These are phyloP conservation scores for Drosophila leontia DNA, from an alignment of 1,140 invertebrate genomes.

Conservation along the genomic window DNA sequence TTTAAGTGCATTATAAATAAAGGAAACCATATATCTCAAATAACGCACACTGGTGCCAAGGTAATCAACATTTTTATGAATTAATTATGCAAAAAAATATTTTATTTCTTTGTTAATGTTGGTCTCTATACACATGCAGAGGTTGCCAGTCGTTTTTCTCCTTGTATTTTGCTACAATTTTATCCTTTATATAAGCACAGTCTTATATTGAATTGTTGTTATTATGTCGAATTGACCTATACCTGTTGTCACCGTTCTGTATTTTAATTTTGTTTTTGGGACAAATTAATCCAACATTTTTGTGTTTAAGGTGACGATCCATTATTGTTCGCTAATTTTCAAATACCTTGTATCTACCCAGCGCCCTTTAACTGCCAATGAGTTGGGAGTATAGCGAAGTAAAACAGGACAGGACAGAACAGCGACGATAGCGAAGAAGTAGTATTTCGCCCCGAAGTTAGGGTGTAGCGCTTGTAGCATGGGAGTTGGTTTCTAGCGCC, in stretches of 20 bases:
- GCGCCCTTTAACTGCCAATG: conserved; percentile 2
- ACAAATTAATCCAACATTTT: conserved; percentile 11
- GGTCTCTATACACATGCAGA: conserved; percentile 2
- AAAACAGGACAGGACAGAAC: conserved; percentile 6
- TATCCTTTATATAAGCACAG: no score
- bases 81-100: conserved; percentile 6
- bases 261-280: conserved; percentile 10
- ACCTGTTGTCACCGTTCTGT: conserved; percentile 1
- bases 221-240: conserved; percentile 15
- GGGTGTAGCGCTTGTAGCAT: no score
- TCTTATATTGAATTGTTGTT: no score
- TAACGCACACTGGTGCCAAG: conserved; percentile 2
- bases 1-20: conserved; percentile 4
- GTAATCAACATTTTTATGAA: background rate
- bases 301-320: conserved; percentile 4
- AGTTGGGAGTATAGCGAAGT: background rate
- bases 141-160: background rate
- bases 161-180: conserved; percentile 2
- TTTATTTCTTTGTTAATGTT: background rate
- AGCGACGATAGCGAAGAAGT: conserved; percentile 16
- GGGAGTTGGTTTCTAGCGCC: no score
- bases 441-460: background rate
- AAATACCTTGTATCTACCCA: background rate
- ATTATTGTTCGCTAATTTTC: background rate
- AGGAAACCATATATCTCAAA: background rate